A percentile compares a stretch with the other conserved stretches of the same genome.
Conservation (phyloP, 2,888 invertebrate species). For the Troides aeacus region DNA sequence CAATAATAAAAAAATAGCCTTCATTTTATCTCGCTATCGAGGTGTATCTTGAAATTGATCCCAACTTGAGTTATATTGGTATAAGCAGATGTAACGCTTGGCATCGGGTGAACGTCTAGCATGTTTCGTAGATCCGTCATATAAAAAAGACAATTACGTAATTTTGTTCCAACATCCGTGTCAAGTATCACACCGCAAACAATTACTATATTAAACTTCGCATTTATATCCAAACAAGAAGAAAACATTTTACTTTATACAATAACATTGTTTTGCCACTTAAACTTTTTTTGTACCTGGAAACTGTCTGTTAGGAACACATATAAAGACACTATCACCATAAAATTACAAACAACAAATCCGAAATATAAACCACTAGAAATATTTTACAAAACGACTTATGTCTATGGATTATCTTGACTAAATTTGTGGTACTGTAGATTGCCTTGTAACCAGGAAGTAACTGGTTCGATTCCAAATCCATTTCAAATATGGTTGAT, state of each 20-base stretch:
- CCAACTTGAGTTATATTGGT: too few relatives aligned
- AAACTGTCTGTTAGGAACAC: neutral
- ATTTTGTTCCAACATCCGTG: neutral
- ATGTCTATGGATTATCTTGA: too few relatives aligned
- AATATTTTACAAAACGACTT: neutral
- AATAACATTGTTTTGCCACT: neutral
- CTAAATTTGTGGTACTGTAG: too few relatives aligned
- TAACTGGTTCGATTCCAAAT: too few relatives aligned
- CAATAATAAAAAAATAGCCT: too few relatives aligned
- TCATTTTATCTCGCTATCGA: too few relatives aligned
- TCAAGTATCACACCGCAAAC: neutral
- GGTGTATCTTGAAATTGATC: too few relatives aligned
- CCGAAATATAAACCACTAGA: neutral
- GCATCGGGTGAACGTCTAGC: too few relatives aligned
- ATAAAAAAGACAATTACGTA: neutral
- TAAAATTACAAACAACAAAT: conserved; percentile 1
- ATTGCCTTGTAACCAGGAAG: too few relatives aligned
- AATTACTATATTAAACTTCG: neutral
- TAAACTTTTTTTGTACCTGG: neutral
- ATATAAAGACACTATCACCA: neutral
- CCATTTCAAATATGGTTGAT: too few relatives aligned
- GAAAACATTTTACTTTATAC: neutral
- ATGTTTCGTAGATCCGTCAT: neutral
- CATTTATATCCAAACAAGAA: neutral
- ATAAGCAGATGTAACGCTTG: too few relatives aligned